Conservation (phyloP, 2,113 vertebrate species). For the Entosphenus tridentatus region DNA sequence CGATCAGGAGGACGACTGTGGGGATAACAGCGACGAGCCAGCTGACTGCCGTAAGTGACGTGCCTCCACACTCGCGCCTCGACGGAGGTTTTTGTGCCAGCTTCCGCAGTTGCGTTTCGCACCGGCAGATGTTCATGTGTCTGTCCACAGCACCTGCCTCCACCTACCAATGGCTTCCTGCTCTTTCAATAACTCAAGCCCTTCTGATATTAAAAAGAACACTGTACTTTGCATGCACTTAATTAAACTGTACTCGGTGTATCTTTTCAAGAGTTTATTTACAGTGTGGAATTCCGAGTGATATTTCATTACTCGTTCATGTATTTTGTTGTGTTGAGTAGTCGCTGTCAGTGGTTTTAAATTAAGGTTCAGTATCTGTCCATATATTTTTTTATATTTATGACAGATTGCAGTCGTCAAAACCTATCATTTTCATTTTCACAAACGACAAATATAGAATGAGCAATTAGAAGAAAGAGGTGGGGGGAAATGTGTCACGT, state of each 20-base stretch:
- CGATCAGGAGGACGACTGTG: conserved; percentile 85
- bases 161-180: background rate
- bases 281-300: background rate
- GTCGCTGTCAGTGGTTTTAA: background rate
- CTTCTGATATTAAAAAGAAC: background rate
- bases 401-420: background rate
- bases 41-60: conserved; percentile 49
- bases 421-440: background rate
- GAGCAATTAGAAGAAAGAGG: background rate
- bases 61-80: background rate
- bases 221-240: background rate
- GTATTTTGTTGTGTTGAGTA: background rate
- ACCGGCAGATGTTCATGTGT: background rate
- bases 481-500: background rate
- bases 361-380: background rate
- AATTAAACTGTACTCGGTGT: background rate
- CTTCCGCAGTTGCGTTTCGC: background rate
- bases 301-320: background rate
- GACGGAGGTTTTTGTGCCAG: background rate
- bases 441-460: background rate
- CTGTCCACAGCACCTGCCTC: background rate
- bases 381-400: background rate
- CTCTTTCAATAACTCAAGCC: background rate
- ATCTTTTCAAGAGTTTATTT: too few relatives aligned
- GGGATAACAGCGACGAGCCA: conserved; percentile 73